Conservation (phyloP, 2,888 invertebrate genomes). For the Phortica magna region DNA sequence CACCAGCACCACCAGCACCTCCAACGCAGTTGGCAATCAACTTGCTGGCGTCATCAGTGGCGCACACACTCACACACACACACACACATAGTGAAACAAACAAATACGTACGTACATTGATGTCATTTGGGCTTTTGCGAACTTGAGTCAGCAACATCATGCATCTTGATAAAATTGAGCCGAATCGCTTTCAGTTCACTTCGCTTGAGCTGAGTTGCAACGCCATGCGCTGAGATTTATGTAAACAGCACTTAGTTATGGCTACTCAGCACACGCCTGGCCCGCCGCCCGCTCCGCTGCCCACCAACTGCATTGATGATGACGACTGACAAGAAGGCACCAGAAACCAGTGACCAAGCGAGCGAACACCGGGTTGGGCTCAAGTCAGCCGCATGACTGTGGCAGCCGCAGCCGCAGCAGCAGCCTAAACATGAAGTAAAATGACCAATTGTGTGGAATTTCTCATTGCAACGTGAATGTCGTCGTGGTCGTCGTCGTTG, state of each 20-base stretch:
- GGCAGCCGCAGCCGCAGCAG: background rate
- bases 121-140: background rate
- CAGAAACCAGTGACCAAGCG: no score
- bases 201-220: conserved; percentile 12
- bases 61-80: conserved; percentile 5
- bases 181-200: background rate
- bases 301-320: background rate
- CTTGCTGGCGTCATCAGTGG: conserved; percentile 33
- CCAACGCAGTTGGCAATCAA: conserved; percentile 36
- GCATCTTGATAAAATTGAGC: conserved; percentile 54
- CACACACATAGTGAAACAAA: background rate
- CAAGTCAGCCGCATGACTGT: background rate
- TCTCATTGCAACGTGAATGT: conserved; percentile 55
- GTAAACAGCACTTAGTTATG: conserved; percentile 47
- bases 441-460: conserved; percentile 60
- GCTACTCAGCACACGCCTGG: background rate
- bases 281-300: no score
- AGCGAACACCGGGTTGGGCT: background rate
- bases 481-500: conserved; percentile 37
- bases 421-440: conserved; percentile 32
- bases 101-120: no score
- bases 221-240: conserved; percentile 53
- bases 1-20: conserved; percentile 19
- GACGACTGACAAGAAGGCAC: background rate
- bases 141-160: conserved; percentile 34